Percentiles rank a stretch among this genome's conserved stretches.
Conservation (phyloP, 2,797 vertebrate species). For the Microctenopoma stevenorrisi region DNA sequence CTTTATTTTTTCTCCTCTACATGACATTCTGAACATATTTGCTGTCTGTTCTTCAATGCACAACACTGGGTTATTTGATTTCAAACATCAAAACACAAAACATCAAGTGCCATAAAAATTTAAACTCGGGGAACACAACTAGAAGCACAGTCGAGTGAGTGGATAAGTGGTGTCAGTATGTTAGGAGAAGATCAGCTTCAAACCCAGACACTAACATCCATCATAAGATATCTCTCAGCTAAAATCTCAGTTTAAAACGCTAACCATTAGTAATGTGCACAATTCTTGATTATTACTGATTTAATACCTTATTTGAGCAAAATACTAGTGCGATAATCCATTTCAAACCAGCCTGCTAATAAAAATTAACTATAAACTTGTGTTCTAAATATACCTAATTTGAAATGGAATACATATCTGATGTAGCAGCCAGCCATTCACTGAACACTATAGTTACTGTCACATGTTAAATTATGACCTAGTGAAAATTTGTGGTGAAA, state of each 20-base stretch:
- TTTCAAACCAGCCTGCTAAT: constrained; percentile 10
- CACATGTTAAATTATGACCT: neutral
- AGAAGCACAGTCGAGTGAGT: constrained; percentile 31
- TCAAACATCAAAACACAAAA: constrained; percentile 61
- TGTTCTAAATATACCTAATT: neutral
- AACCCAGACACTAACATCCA: constrained; percentile 47
- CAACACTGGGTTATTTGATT: constrained; percentile 33
- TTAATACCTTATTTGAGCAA: constrained; percentile 3
- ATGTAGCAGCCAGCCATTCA: constrained; percentile 4
- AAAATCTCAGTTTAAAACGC: neutral
- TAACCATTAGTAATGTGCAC: neutral
- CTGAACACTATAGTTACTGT: neutral
- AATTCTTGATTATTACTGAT: constrained; percentile 2
- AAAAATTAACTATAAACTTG: neutral
- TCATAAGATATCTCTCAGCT: neutral
- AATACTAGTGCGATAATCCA: neutral
- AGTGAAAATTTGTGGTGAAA: neutral
- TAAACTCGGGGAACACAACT: constrained; percentile 33
- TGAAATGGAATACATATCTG: constrained; percentile 1
- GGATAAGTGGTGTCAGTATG: constrained; percentile 30
- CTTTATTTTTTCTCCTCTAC: neutral
- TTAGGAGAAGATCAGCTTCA: constrained; percentile 38
- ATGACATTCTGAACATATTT: constrained; percentile 28
- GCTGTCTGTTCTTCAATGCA: constrained; percentile 35
- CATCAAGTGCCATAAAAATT: constrained; percentile 62